A percentile compares a stretch with the other conserved stretches of the same genome.
phyloP scores from a whole-genome alignment of 2,888 invertebrate genomes.

The Nomada hirtipes region DNA sequence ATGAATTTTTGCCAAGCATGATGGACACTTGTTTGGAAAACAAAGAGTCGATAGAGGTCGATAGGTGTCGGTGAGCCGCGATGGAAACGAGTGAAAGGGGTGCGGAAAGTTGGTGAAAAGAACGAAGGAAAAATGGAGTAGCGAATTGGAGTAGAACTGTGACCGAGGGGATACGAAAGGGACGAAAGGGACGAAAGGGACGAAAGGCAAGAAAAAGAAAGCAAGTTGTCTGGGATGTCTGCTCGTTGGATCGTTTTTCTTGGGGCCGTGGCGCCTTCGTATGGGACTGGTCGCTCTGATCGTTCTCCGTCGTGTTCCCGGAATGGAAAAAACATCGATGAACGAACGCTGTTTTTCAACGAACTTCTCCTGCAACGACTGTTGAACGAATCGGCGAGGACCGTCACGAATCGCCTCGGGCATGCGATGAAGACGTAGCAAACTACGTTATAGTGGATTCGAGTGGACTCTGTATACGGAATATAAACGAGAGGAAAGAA shows the following conservation, averaged over 20 bases:
- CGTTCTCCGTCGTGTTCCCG: slow-evolving; percentile 37
- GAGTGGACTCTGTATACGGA: background rate
- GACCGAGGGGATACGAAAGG: background rate
- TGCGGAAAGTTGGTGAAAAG: too few species aligned
- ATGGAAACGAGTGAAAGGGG: too few species aligned
- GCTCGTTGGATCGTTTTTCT: slow-evolving; percentile 72
- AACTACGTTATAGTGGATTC: background rate
- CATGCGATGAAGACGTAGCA: background rate
- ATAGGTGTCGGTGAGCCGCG: too few species aligned
- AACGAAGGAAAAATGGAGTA: background rate
- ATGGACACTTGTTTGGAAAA: too few species aligned
- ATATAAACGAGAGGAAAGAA: too few species aligned
- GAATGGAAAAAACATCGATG: background rate
- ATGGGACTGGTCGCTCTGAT: slow-evolving; percentile 53
- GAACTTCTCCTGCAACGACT: background rate
- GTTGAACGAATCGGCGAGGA: slow-evolving; percentile 1
- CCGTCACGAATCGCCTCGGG: background rate
- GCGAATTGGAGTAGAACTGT: background rate
- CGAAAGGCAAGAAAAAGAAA: slow-evolving; percentile 18
- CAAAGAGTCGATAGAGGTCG: too few species aligned
- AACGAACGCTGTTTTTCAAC: slow-evolving; percentile 16
- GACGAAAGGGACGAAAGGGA: background rate
- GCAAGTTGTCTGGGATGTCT: slow-evolving; percentile 71
- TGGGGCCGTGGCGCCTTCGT: slow-evolving; percentile 60
- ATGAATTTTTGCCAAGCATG: too few species aligned